Percentiles rank a stretch among this genome's conserved stretches.
phyloP scores from a whole-genome alignment of 2,888 invertebrate genomes.

The Rhopalosiphum nymphaeae region DNA sequence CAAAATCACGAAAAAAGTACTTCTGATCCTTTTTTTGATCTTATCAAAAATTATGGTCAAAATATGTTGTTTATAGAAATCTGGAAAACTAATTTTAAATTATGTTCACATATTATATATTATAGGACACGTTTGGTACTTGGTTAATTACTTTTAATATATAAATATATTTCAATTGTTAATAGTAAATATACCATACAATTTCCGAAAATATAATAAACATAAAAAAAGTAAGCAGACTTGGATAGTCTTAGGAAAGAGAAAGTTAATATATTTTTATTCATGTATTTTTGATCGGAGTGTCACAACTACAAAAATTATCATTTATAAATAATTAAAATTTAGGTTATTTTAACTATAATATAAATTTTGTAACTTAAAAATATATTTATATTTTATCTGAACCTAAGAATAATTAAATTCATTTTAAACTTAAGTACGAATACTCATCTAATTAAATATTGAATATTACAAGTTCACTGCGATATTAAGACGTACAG shows the following conservation, averaged over 20 bases:
- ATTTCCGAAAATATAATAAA: too few relatives aligned
- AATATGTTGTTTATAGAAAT: not conserved
- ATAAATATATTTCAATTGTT: too few relatives aligned
- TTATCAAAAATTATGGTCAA: not conserved
- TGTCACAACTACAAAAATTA: not conserved
- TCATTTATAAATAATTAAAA: not conserved
- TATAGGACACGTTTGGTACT: not conserved
- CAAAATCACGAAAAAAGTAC: not conserved
- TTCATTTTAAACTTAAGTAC: not conserved
- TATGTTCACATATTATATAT: not conserved
- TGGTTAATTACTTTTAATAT: too few relatives aligned
- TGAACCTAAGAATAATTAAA: not conserved
- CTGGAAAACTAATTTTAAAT: not conserved
- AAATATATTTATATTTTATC: not conserved
- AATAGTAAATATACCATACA: too few relatives aligned
- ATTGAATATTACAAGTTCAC: not conserved
- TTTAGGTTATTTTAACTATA: not conserved
- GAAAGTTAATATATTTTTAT: not conserved
- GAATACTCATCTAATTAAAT: not conserved
- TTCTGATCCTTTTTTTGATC: not conserved
- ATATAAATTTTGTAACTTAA: not conserved
- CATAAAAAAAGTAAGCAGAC: too few relatives aligned
- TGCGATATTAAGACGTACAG: not conserved
- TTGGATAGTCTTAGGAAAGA: not conserved
- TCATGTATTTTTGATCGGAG: not conserved